Percentiles rank a stretch among this genome's conserved stretches.
phyloP scores from a whole-genome alignment of 2,888 invertebrate genomes.

The Tipula vernalis region DNA sequence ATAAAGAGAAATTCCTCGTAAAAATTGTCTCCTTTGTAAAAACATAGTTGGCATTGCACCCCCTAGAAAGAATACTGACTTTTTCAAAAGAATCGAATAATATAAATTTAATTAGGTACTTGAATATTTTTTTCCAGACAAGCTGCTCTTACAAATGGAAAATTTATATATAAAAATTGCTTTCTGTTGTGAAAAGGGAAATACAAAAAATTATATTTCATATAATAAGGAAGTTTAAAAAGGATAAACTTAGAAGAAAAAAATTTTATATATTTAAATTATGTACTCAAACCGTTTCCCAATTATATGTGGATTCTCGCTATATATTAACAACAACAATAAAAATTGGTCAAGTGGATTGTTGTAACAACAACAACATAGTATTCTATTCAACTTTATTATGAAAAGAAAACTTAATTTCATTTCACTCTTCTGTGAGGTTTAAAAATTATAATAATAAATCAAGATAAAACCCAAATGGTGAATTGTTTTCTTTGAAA shows the following conservation, averaged over 20 bases:
- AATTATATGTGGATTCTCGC: neutral
- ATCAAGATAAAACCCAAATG: too few relatives aligned
- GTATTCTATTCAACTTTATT: neutral
- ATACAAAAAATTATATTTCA: neutral
- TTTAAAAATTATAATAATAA: neutral
- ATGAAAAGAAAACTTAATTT: neutral
- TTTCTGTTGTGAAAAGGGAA: neutral
- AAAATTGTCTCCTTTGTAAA: neutral
- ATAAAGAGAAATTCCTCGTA: neutral
- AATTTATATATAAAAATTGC: neutral
- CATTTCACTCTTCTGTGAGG: neutral
- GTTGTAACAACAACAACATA: neutral
- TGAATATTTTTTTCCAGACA: neutral
- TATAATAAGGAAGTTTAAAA: neutral
- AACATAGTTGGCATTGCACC: neutral
- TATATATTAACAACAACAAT: neutral
- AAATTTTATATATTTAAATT: neutral
- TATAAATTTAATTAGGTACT: constrained; percentile 4
- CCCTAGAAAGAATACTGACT: neutral
- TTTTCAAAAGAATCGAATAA: neutral
- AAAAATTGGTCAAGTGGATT: neutral
- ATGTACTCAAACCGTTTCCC: neutral
- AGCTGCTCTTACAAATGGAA: neutral
- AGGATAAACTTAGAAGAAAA: neutral
- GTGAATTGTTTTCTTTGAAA: neutral